These are phyloP conservation scores for Zaprionus inermis DNA, from an alignment of 1,140 invertebrate species.

Conservation along the genomic window DNA sequence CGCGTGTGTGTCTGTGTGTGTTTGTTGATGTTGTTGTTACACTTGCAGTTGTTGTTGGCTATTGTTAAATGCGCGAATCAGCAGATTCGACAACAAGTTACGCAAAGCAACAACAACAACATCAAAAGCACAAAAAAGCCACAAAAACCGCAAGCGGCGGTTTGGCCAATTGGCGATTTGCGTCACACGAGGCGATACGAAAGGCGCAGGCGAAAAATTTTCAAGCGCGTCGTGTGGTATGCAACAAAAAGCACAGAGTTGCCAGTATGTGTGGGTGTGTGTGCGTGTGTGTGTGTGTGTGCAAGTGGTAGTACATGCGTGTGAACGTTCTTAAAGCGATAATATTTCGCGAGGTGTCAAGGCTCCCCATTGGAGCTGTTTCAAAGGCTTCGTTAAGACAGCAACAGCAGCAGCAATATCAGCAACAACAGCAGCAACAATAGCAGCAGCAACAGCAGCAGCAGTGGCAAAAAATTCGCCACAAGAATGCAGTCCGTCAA, in stretches of 20 bases:
- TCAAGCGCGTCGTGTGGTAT: background rate
- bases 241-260: slow-evolving; percentile 11
- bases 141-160: slow-evolving; percentile 55
- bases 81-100: slow-evolving; percentile 62
- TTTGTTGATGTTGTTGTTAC: slow-evolving; percentile 22
- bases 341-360: slow-evolving; percentile 7
- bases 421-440: background rate
- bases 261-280: background rate
- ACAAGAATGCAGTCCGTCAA: slow-evolving; percentile 33
- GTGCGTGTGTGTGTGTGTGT: slow-evolving; percentile 9
- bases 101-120: slow-evolving; percentile 27
- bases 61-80: slow-evolving; percentile 57
- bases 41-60: slow-evolving; percentile 47
- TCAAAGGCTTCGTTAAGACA: slow-evolving; percentile 28
- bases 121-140: slow-evolving; percentile 37
- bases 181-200: slow-evolving; percentile 44
- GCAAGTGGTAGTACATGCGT: no score
- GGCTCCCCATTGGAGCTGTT: slow-evolving; percentile 19
- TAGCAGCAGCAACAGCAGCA: background rate
- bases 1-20: slow-evolving; percentile 1
- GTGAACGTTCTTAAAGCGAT: slow-evolving; percentile 19
- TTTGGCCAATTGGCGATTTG: slow-evolving; percentile 76
- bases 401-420: background rate
- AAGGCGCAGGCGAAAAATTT: slow-evolving; percentile 34
- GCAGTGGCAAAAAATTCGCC: slow-evolving; percentile 24